A percentile compares a stretch with the other conserved stretches of the same genome.
Evolutionary conservation across 1,140 invertebrate species (phyloP).

Genomic region (Venustaconcha ellipsiformis): DNA sequence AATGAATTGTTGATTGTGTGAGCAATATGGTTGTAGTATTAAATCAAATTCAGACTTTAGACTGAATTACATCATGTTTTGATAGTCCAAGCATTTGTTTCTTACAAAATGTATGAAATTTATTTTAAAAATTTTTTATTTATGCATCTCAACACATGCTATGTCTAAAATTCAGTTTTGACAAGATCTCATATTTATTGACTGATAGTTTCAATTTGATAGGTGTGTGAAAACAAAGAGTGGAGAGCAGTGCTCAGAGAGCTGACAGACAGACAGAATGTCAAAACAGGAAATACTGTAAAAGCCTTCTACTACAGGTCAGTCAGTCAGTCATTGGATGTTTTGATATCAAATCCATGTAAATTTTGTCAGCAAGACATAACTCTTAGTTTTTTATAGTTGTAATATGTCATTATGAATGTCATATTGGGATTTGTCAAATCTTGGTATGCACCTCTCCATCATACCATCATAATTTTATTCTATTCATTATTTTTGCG

Average conservation of each 20-base stretch:
- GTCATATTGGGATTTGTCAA: not conserved
- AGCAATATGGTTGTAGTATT: too few relatives aligned
- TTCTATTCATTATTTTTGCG: too few relatives aligned
- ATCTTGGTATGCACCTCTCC: too few relatives aligned
- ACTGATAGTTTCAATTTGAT: not conserved
- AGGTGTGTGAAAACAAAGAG: conserved; percentile 37
- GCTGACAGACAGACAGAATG: conserved; percentile 36
- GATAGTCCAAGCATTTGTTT: not conserved
- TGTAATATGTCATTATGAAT: not conserved
- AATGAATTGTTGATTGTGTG: too few relatives aligned
- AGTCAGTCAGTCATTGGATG: not conserved
- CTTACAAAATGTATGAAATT: not conserved
- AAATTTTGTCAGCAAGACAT: not conserved
- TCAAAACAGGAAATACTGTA: conserved; percentile 11
- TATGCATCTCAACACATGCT: not conserved
- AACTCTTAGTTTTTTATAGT: not conserved
- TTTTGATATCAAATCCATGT: not conserved
- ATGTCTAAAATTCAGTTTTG: not conserved
- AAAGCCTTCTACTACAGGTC: conserved; percentile 42
- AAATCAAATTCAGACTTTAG: too few relatives aligned
- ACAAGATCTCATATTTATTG: not conserved
- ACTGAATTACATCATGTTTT: not conserved
- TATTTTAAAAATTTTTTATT: not conserved
- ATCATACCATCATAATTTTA: too few relatives aligned
- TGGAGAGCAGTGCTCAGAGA: conserved; percentile 48